A percentile compares a stretch with the other conserved stretches of the same genome.
These are phyloP conservation scores for Laspeyria flexula DNA, from an alignment of 2,888 invertebrate species.

Conservation along the genomic window DNA sequence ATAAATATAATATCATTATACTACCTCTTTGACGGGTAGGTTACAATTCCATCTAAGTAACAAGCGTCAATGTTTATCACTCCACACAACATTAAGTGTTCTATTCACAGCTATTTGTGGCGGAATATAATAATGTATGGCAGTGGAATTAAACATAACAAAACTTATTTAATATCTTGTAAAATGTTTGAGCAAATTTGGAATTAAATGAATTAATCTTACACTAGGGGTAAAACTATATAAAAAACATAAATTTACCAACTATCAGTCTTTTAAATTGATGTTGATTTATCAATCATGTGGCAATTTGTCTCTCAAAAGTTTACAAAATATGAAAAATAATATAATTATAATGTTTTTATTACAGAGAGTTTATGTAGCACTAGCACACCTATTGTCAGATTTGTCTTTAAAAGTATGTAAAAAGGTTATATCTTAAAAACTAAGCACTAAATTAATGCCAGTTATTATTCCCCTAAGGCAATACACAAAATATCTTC, in stretches of 20 bases:
- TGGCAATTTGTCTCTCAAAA: constrained; percentile 83
- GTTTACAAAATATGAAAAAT: constrained; percentile 74
- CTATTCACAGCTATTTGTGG: constrained; percentile 14
- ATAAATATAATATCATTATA: background rate
- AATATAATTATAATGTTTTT: constrained; percentile 29
- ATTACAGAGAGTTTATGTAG: constrained; percentile 40
- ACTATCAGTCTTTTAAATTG: constrained; percentile 87
- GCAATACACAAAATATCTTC: constrained; percentile 17
- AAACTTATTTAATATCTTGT: constrained; percentile 59
- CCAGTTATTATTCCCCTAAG: constrained; percentile 14
- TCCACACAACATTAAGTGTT: constrained; percentile 22
- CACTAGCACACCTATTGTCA: constrained; percentile 71
- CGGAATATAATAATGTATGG: constrained; percentile 36
- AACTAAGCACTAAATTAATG: constrained; percentile 23
- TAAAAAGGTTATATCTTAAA: constrained; percentile 32
- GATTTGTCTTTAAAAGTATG: constrained; percentile 46
- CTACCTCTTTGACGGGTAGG: constrained; percentile 8
- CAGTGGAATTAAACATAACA: constrained; percentile 67
- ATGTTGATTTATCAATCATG: constrained; percentile 84
- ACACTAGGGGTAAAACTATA: constrained; percentile 85
- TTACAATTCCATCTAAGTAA: constrained; percentile 37
- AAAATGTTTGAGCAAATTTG: constrained; percentile 83
- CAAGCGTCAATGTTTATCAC: constrained; percentile 24
- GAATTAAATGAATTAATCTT: constrained; percentile 80
- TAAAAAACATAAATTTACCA: constrained; percentile 82